A percentile compares a stretch with the other conserved stretches of the same genome.
Evolutionary conservation across 37 sponge, comb jelly and placozoan genomes (phyloP).

Genomic region (Chondrilla cf. caribensis): DNA sequence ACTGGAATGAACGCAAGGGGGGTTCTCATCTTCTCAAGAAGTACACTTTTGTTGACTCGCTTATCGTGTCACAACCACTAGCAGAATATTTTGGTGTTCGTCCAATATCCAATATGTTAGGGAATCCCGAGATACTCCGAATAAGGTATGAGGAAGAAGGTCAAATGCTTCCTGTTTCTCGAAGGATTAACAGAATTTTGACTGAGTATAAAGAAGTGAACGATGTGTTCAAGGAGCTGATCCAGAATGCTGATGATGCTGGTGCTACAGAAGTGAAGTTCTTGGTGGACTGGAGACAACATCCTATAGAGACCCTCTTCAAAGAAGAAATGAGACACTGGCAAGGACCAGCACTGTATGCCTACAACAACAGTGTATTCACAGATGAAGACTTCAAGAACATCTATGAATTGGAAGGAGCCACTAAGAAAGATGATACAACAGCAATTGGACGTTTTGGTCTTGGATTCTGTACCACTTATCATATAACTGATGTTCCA

Average conservation of each 20-base stretch:
- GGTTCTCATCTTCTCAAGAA: background rate
- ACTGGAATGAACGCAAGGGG: conserved; percentile 10
- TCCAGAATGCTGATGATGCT: conserved; percentile 93
- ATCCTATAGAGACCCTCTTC: conserved; percentile 36
- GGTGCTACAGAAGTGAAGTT: conserved; percentile 66
- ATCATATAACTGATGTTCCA: conserved; percentile 79
- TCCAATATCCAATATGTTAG: conserved; percentile 45
- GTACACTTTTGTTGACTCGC: conserved; percentile 38
- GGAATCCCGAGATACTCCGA: conserved; percentile 45
- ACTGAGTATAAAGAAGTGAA: conserved; percentile 47
- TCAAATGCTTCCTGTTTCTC: conserved; percentile 50
- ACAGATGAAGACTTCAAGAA: conserved; percentile 72
- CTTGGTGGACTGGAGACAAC: conserved; percentile 64
- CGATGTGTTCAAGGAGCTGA: conserved; percentile 78
- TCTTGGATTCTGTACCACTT: conserved; percentile 73
- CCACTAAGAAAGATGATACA: conserved; percentile 59
- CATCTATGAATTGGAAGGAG: conserved; percentile 66
- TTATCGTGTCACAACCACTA: background rate
- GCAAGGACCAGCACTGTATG: conserved; percentile 82
- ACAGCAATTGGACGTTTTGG: conserved; percentile 82
- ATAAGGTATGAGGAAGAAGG: conserved; percentile 26
- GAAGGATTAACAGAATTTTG: conserved; percentile 48
- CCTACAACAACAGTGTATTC: conserved; percentile 68
- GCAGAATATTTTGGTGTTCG: conserved; percentile 48
- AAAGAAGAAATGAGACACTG: conserved; percentile 53